Base-by-base conservation (phyloP, 2,113 vertebrate species). In the Apus apus region DNA sequence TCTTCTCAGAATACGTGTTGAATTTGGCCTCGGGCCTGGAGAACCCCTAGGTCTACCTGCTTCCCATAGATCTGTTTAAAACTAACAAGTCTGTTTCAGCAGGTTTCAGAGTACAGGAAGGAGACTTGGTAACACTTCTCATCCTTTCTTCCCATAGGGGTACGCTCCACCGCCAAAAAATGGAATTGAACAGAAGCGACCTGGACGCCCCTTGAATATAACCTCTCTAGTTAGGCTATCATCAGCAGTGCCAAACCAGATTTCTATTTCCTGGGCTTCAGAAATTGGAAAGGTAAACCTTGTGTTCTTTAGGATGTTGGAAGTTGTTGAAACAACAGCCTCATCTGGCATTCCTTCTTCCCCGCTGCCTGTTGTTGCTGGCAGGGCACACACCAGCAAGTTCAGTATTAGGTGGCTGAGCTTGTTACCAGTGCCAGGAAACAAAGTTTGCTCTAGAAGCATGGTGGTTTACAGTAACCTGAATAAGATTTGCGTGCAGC, bases 161-260 rank as follows among this genome's bases (percentile, higher is more conserved):
- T 99, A 98, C 29, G 98, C 98, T 66, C 99, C 99, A 4, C 99
- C 99, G 3, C 99, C 98, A n/a, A 99, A 99, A 97, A 99, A 99
- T 75, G 99, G 99, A 20, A 99, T 99, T 87, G 99, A 99, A 64
- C 99, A 99, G 97, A 99, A 99, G 93, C 98, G 99, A 95, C 99
- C 99, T 18, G 99, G 99, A 32, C 98, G 99, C 29, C 99, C 99
- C 27, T 97, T 99, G 40, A 99, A 99, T 95, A 99, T 99, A 54
- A 99, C 99, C 1, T 99, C 99, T 48, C 96, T 99, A n/a, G 99
- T 99, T 76, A 97, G 99, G 73, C 96, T 99, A 60, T 99, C 99
- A 0, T 99, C 99, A 46, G 99, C 99, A 17, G 99, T 99, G 87
- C 99, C 99, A 97, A 99, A 99, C 94, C 99, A 99, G 98, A 99